Base-by-base conservation (phyloP, 2,888 invertebrate species). In the Shargacucullia verbasci region DNA sequence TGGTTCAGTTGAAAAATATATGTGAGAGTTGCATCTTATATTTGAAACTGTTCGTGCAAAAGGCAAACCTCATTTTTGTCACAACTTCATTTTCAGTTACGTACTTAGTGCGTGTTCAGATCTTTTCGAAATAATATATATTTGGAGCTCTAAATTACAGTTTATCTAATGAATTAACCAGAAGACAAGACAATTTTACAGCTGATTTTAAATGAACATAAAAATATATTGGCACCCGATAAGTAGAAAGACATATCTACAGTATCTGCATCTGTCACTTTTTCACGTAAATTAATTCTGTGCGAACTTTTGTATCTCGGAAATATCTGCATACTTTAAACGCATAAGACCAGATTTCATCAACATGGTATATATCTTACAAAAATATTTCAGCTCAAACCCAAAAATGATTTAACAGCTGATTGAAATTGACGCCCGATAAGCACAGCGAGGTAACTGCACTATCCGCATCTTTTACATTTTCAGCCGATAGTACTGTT, bases 31-130 rank as follows among this genome's bases (percentile, higher is more conserved):
- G 12, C 41, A 43, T 38, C 12, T 56, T 15, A 43, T 2, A 38
- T 61, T 64, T 57, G 8, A 25, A 64, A 39, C 37, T 27, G 35
- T 58, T 57, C 65, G 15, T 44, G 58, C 49, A 49, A 49, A 65
- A 64, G 37, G 14, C 14, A 44, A 50, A 64, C 47, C 25, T 47
- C 49, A 70, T 37, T 54, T 46, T n/a, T 27, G 39, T 20, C 33
- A 27, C 64, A 59, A 52, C 27, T n/a, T n/a, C n/a, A 40, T 27
- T 27, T 12, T 40, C n/a, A 12, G 8, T 40, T 27, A 8, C 25
- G 25, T 40, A 8, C 25, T 12, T 40, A 6, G 27, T 41, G 27
- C 27, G 40, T 41, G 13, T 13, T 27, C n/a, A n/a, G n/a, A n/a
- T 13, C 27, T 40, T n/a, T 27, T 12, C 10, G 10, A 27, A 9